A percentile compares a stretch with the other conserved stretches of the same genome.
Evolutionary conservation across 2,113 vertebrate species (phyloP).

Genomic region (Sturnus vulgaris): DNA sequence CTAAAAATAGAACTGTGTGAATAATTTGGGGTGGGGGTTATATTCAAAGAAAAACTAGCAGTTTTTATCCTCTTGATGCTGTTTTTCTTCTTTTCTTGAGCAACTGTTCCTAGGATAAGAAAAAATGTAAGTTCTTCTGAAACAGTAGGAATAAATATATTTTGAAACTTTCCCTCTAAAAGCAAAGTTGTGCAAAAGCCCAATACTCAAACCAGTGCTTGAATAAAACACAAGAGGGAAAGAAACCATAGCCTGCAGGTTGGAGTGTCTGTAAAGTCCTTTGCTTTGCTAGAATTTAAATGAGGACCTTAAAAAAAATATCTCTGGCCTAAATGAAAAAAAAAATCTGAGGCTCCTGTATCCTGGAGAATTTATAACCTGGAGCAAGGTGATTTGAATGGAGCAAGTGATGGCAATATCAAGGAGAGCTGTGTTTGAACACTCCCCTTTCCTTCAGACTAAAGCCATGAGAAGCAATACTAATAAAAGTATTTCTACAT

Average conservation of each 20-base stretch:
- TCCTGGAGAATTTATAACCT: not conserved
- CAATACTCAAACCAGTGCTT: not conserved
- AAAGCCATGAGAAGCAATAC: not conserved
- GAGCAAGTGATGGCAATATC: not conserved
- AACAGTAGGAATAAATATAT: not conserved
- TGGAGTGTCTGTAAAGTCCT: not conserved
- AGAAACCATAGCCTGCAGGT: not conserved
- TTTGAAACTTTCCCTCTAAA: constrained; percentile 6
- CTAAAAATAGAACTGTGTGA: constrained; percentile 47
- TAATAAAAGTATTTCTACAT: not conserved
- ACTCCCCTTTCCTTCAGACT: not conserved
- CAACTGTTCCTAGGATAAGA: constrained; percentile 7
- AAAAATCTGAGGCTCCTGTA: not conserved
- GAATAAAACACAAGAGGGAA: not conserved
- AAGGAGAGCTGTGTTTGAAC: not conserved
- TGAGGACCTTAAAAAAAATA: not conserved
- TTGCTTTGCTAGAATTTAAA: not conserved
- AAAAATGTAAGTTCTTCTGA: constrained; percentile 4
- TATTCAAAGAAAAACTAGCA: not conserved
- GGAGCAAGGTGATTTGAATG: not conserved
- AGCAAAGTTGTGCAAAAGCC: constrained; percentile 8
- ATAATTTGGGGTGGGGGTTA: constrained; percentile 33
- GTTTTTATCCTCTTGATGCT: not conserved
- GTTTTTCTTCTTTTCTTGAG: not conserved
- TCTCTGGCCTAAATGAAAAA: not conserved